Conservation (phyloP, 2,888 invertebrate genomes). For the Andrena trimmerana region DNA sequence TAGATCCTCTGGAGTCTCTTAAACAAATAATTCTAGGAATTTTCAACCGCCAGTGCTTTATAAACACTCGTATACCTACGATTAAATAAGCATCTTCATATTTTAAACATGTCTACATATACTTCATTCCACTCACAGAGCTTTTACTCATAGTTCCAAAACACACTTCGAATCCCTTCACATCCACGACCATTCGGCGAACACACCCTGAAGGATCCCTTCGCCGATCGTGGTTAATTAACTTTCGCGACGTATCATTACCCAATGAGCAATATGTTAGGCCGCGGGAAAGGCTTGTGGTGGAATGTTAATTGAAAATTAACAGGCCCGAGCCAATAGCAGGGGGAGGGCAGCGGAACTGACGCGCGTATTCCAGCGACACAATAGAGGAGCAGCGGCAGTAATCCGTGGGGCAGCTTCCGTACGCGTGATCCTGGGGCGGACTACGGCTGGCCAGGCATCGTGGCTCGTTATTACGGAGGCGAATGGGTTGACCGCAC, state of each 20-base stretch:
- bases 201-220: neutral
- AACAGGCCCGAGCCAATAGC: constrained; percentile 39
- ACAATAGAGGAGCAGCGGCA: constrained; percentile 61
- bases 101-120: too few relatives aligned
- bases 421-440: constrained; percentile 54
- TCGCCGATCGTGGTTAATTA: constrained; percentile 46
- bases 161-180: neutral
- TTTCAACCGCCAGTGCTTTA: too few relatives aligned
- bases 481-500: constrained; percentile 73
- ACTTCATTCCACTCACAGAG: neutral
- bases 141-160: neutral
- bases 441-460: constrained; percentile 22
- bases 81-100: too few relatives aligned
- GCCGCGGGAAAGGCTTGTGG: constrained; percentile 9
- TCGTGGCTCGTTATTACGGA: constrained; percentile 69
- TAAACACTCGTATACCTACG: too few relatives aligned
- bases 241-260: constrained; percentile 38
- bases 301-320: constrained; percentile 70
- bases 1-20: too few relatives aligned
- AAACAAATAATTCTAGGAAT: too few relatives aligned
- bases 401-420: constrained; percentile 67
- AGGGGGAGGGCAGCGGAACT: neutral
- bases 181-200: neutral
- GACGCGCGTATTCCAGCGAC: constrained; percentile 39
- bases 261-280: constrained; percentile 23